Conservation (phyloP, 2,113 vertebrate species). For the Oophaga pumilio region DNA sequence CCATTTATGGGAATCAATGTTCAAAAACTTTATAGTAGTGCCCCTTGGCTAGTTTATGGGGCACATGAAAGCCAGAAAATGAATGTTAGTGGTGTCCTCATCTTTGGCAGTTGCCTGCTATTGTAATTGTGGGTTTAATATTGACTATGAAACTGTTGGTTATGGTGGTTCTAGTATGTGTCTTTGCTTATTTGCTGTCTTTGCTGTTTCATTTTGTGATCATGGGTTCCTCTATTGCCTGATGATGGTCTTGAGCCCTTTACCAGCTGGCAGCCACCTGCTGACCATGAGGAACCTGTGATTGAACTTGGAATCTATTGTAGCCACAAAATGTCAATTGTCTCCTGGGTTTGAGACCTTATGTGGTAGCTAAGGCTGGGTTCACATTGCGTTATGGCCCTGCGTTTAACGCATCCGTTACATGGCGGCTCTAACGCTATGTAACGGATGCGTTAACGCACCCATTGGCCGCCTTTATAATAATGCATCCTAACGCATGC, state of each 20-base stretch:
- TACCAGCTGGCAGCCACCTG: background rate
- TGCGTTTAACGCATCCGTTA: no score
- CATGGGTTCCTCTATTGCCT: background rate
- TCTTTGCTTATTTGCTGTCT: no score
- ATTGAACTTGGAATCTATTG: background rate
- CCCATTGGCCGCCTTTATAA: no score
- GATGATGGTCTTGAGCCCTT: background rate
- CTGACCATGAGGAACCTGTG: background rate
- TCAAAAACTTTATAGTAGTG: background rate
- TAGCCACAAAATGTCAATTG: background rate
- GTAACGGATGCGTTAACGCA: no score
- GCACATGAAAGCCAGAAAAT: background rate
- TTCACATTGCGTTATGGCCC: no score
- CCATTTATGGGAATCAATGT: background rate
- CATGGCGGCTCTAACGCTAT: no score
- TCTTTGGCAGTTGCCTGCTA: background rate
- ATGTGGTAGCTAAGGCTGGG: background rate
- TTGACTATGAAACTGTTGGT: background rate
- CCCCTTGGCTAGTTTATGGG: background rate
- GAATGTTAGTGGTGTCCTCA: background rate
- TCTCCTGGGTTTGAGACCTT: background rate
- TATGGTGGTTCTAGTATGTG: no score
- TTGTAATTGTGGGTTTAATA: background rate
- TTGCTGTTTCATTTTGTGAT: background rate
- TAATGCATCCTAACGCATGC: no score